phyloP scores from a whole-genome alignment of 2,113 vertebrate species.

The Ctenomys sociabilis region DNA sequence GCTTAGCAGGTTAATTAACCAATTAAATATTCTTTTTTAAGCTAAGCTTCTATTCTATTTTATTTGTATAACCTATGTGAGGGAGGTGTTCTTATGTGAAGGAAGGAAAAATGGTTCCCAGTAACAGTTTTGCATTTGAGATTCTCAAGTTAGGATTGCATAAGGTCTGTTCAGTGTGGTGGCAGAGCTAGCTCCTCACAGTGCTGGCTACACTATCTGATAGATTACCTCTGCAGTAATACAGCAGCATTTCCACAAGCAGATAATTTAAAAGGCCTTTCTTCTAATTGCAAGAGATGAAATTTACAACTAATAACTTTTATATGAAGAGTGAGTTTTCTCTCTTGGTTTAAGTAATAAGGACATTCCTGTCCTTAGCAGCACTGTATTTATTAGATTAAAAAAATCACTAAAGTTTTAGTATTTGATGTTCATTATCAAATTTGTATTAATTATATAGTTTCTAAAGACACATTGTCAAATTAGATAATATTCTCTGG shows the following conservation, averaged over 20 bases:
- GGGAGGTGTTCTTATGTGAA: not conserved
- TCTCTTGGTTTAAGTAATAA: constrained; percentile 25
- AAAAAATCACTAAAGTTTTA: constrained; percentile 17
- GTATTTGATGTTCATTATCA: not conserved
- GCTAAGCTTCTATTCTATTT: not conserved
- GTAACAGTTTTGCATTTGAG: not conserved
- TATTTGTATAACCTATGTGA: not conserved
- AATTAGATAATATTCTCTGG: not conserved
- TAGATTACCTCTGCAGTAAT: not conserved
- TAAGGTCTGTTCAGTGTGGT: not conserved
- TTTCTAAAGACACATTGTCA: constrained; percentile 3
- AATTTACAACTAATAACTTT: not conserved
- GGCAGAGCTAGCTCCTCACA: not conserved
- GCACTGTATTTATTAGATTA: not conserved
- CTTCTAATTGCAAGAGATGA: not conserved
- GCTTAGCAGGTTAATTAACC: not conserved
- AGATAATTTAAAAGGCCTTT: not conserved
- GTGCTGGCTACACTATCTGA: too few species aligned
- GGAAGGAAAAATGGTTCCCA: not conserved
- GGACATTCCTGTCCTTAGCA: not conserved
- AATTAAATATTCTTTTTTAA: constrained; percentile 3
- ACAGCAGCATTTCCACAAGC: not conserved
- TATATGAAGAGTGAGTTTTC: not conserved
- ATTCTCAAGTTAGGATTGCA: not conserved
- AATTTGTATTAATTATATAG: not conserved